phyloP scores from a whole-genome alignment of 2,888 invertebrate species.

The Pristionchus arcanus region DNA sequence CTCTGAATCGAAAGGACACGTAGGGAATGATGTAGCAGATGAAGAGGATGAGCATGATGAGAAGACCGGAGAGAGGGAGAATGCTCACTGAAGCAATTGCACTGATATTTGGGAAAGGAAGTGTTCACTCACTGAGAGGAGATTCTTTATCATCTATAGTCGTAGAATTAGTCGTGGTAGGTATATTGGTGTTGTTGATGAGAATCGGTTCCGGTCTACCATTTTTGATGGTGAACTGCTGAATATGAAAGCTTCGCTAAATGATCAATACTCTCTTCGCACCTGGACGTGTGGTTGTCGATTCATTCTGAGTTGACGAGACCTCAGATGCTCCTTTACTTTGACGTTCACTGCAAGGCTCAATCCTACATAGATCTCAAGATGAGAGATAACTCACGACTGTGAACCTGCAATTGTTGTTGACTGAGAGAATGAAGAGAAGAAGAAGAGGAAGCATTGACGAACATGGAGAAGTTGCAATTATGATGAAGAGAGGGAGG shows the following conservation, averaged over 20 bases:
- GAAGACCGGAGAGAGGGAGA: not conserved
- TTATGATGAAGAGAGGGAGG: slow-evolving; percentile 41
- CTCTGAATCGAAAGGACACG: not conserved
- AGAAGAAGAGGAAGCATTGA: not conserved
- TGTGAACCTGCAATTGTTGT: not conserved
- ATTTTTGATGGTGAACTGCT: not conserved
- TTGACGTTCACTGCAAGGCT: not conserved
- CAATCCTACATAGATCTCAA: not conserved
- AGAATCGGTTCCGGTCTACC: not conserved
- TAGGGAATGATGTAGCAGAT: not conserved
- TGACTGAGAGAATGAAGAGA: not conserved
- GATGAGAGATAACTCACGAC: not conserved
- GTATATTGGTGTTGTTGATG: not conserved
- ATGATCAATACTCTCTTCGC: not conserved
- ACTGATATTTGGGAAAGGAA: not conserved
- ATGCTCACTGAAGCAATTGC: not conserved
- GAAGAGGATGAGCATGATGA: slow-evolving; percentile 11
- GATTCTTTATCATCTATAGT: not conserved
- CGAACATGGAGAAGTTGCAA: slow-evolving; percentile 12
- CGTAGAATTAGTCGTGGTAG: not conserved
- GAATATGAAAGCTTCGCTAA: not conserved
- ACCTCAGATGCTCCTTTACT: slow-evolving; percentile 14
- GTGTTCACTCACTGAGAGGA: not conserved
- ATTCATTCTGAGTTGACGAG: not conserved
- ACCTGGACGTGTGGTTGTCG: not conserved